Percentiles rank a stretch among this genome's conserved stretches.
phyloP scores from a whole-genome alignment of 2,113 vertebrate species.

The Phalacrocorax carbo region DNA sequence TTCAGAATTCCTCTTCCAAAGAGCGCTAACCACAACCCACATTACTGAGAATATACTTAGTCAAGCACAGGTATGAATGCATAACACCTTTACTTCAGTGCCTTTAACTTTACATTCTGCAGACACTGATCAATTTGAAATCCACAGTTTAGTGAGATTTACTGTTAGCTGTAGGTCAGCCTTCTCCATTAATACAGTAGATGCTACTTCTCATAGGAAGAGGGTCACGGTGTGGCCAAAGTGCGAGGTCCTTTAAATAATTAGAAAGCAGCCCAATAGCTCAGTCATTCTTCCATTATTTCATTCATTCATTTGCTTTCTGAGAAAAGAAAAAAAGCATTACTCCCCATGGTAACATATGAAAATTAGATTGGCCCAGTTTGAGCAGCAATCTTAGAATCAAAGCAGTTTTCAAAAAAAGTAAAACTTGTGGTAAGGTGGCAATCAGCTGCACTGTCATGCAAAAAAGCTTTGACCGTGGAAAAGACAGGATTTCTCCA shows the following conservation, averaged over 20 bases:
- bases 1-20: conserved; percentile 23
- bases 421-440: not conserved
- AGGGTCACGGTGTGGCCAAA: not conserved
- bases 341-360: not conserved
- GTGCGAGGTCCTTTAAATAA: not conserved
- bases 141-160: not conserved
- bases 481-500: not conserved
- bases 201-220: not conserved
- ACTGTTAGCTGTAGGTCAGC: not conserved
- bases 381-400: conserved; percentile 5
- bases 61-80: not conserved
- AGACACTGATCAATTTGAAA: conserved; percentile 29
- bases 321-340: not conserved
- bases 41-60: not conserved
- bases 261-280: not conserved
- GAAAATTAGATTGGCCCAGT: not conserved
- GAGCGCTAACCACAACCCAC: not conserved
- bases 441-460: not conserved
- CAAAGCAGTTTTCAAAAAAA: not conserved
- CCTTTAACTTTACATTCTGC: not conserved
- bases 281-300: not conserved
- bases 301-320: conserved; percentile 15
- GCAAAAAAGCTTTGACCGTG: not conserved
- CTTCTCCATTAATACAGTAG: not conserved
- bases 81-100: not conserved